Conservation (phyloP, 2,113 vertebrate species). For the Alosa alosa region DNA sequence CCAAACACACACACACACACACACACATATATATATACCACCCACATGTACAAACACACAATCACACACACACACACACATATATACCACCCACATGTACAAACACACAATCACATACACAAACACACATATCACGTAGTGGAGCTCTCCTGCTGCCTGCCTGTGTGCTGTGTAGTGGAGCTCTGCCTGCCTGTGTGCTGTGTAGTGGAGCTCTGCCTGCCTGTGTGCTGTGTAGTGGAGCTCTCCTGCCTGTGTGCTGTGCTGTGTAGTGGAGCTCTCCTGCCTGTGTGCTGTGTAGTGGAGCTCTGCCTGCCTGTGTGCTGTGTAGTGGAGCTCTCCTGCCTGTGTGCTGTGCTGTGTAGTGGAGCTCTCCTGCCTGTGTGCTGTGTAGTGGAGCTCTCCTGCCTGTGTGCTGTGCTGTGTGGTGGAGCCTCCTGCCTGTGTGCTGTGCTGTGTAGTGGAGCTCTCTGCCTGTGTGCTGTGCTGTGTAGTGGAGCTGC, state of each 20-base stretch:
- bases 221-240: no score
- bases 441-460: no score
- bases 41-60: no score
- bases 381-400: no score
- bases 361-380: background rate
- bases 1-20: conserved; percentile 24
- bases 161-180: background rate
- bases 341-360: background rate
- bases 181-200: background rate
- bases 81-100: background rate
- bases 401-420: no score
- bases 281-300: no score
- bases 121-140: background rate
- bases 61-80: background rate
- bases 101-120: background rate
- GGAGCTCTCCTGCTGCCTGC: no score
- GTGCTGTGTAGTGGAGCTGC: no score
- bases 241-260: no score
- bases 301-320: no score
- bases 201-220: background rate
- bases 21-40: background rate
- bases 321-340: background rate
- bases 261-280: no score
- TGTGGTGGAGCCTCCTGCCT: no score
- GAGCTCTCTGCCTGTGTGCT: background rate